Base-by-base conservation (phyloP, 53 echinoderm and acorn worm species). In the Zoroaster sp. region DNA sequence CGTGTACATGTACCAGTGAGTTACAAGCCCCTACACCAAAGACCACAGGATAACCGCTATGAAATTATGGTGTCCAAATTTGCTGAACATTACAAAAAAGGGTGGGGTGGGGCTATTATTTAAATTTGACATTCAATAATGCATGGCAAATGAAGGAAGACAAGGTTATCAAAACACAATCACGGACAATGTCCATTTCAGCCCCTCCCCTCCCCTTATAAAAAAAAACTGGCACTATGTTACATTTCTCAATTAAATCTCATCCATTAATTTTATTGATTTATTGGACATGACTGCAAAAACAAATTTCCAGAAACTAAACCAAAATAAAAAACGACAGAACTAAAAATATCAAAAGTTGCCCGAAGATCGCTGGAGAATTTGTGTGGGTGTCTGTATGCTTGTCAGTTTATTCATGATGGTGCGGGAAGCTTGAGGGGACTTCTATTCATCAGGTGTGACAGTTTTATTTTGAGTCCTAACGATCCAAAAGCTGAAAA, bases 391-490 rank as follows among this genome's bases (percentile, higher is more conserved):
- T 59, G 63, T 59, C 23, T 59, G 28, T 15, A 59, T 21, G 63
- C 63, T 59, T 25, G 63, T 59, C 63, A 59, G 28, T 28, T 25
- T 25, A 28, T 28, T 28, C 63, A 59, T 59, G 63, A 59, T 28
- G 30, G 28, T n/a, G n/a, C n/a, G 54, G 11, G 21, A 59, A 59
- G 63, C 28, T 25, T 59, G 63, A 59, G 8, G 0, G 63, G 28
- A 59, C 63, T 59, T 59, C 8, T 59, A 11, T 28, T 59, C 63
- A 59, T 59, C 28, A 25, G 51, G 35, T 30, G 30, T 76, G 76
- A 76, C 76, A 76, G 76, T 14, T 51, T 76, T 46, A 47, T 76
- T 76, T 76, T 32, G 47, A 76, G 35, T 51, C 47, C 42, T 47
- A 76, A 51, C 31, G 32, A 52, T 49, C 75, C 31, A 47, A 44